Base-by-base conservation (phyloP, 2,888 invertebrate species). In the Augiades crinisus region DNA sequence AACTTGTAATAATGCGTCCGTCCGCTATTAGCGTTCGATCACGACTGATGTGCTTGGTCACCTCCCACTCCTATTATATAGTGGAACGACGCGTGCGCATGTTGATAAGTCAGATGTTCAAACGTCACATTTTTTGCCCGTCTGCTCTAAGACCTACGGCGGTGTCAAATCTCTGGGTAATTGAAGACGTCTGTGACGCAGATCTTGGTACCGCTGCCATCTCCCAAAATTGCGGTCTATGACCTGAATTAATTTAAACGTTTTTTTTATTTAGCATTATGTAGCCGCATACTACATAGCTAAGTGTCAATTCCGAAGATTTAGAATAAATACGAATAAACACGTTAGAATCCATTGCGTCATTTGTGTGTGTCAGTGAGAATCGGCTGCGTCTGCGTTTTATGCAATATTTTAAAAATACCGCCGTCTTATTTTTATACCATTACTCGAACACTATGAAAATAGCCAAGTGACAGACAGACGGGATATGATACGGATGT, bases 21-120 rank as follows among this genome's bases (percentile, higher is more conserved):
- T 59, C 65, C 63, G 53, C 63, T 52, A 24, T 41, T 63, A 78
- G 61, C 57, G 74, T 64, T 50, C 14, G 59, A 60, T 71, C 58
- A 63, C 55, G 47, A 69, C 53, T 68, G 70, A 59, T 46, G 52
- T 38, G 43, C 24, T 53, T 56, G 36, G 61, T 54, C 58, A 59
- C 57, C 57, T 59, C 65, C 68, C 64, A 59, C 69, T 68, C 61
- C 58, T 72, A 70, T 73, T 81, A 80, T 78, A 77, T 63, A 52
- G 43, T 57, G 51, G 56, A 24, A 64, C 60, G 70, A 62, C 69
- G 70, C 67, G 65, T 59, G 68, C 69, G 71, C 70, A 67, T 73
- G 76, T 79, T 75, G 74, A 68, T 61, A 60, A 59, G 64, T 46
- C 67, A 65, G 68, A 67, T 67, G 43, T 50, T 50, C 27, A 14